Conservation (phyloP, 2,888 invertebrate species). For the Thymelicus sylvestris region DNA sequence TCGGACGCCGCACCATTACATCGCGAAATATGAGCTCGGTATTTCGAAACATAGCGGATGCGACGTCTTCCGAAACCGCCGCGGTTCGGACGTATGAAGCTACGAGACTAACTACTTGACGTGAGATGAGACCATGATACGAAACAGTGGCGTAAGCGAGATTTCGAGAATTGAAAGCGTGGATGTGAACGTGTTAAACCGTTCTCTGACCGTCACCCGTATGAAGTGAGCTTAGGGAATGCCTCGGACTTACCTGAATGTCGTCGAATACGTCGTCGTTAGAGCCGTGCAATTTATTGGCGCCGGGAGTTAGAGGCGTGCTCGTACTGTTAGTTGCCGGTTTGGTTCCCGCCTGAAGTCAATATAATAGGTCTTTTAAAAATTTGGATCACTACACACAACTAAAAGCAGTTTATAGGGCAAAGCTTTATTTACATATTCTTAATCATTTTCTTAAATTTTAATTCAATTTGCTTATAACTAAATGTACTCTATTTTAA, state of each 20-base stretch:
- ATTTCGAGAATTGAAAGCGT: conserved; percentile 64
- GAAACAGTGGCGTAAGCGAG: conserved; percentile 39
- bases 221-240: conserved; percentile 44
- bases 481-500: background rate
- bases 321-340: conserved; percentile 76
- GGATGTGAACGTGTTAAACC: conserved; percentile 82
- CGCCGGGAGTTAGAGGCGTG: conserved; percentile 74
- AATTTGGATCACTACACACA: conserved; percentile 18
- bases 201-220: conserved; percentile 70
- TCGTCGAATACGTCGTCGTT: conserved; percentile 79
- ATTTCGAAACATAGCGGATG: conserved; percentile 66
- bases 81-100: conserved; percentile 46
- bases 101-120: conserved; percentile 28
- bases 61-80: conserved; percentile 55
- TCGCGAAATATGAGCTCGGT: conserved; percentile 80
- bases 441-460: background rate
- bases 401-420: conserved; percentile 28
- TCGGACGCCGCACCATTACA: conserved; percentile 60
- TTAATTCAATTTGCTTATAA: background rate
- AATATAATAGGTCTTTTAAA: conserved; percentile 42
- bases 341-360: conserved; percentile 68
- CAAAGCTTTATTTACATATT: conserved; percentile 2
- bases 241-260: conserved; percentile 69
- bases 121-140: conserved; percentile 38
- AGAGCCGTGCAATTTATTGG: conserved; percentile 74